Conservation (phyloP, 1,140 invertebrate genomes). For the Saccostrea echinata region DNA sequence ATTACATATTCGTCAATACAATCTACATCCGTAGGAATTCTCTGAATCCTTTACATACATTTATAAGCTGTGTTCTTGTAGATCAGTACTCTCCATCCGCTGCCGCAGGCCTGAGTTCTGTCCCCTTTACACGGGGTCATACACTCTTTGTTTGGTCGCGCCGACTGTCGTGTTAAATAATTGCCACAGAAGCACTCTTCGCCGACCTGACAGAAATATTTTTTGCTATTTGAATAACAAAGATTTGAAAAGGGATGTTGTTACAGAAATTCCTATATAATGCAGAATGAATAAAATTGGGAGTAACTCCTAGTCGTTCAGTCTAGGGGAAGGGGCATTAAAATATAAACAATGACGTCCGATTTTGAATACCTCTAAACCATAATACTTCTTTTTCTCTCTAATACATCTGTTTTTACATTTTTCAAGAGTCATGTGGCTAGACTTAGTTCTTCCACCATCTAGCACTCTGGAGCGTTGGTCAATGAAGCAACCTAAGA, state of each 20-base stretch:
- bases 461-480: background rate
- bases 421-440: background rate
- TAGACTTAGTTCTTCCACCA: background rate
- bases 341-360: no score
- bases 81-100: constrained; percentile 1
- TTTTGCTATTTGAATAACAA: no score
- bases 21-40: no score
- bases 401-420: constrained; percentile 5
- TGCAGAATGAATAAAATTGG: no score
- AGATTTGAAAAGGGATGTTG: no score
- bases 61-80: background rate
- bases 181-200: constrained; percentile 11
- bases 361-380: background rate
- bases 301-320: no score
- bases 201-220: background rate
- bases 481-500: constrained; percentile 15
- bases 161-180: background rate
- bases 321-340: no score
- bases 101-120: background rate
- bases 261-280: no score
- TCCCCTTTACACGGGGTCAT: constrained; percentile 13
- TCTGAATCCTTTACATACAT: background rate
- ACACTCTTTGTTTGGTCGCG: constrained; percentile 3
- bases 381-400: constrained; percentile 11
- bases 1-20: no score